Percentiles rank a stretch among this genome's conserved stretches.
phyloP scores from a whole-genome alignment of 2,797 vertebrate species.

The Gorsachius magnificus region DNA sequence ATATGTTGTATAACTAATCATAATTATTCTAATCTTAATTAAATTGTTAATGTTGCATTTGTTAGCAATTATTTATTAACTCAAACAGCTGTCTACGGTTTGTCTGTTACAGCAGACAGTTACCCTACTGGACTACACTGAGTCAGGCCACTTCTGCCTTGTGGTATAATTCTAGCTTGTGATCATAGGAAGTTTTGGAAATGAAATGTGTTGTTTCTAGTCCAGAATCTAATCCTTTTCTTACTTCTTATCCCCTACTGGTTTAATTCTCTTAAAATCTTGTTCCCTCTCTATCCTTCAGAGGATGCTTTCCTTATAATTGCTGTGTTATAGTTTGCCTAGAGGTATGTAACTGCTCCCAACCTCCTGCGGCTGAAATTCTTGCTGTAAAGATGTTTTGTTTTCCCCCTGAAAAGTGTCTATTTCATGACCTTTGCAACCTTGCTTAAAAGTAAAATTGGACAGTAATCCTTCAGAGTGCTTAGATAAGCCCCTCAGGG shows the following conservation, averaged over 20 bases:
- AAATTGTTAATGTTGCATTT: neutral
- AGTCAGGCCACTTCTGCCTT: neutral
- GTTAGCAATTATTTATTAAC: neutral
- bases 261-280: constrained; percentile 2
- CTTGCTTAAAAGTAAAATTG: constrained; percentile 44
- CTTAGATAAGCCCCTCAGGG: constrained; percentile 45
- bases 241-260: neutral
- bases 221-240: neutral
- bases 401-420: constrained; percentile 12
- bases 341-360: neutral
- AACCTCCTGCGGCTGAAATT: neutral
- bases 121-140: neutral
- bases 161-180: neutral
- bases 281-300: neutral
- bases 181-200: neutral
- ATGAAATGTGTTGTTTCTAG: neutral
- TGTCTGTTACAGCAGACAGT: neutral
- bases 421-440: constrained; percentile 42
- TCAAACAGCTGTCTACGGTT: neutral
- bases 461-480: constrained; percentile 47
- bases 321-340: constrained; percentile 22
- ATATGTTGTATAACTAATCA: neutral
- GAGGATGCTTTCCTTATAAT: neutral
- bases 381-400: constrained; percentile 22
- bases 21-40: neutral